A percentile compares a stretch with the other conserved stretches of the same genome.
These are phyloP conservation scores for Camelus dromedarius DNA, from an alignment of 2,113 vertebrate species.

Conservation along the genomic window DNA sequence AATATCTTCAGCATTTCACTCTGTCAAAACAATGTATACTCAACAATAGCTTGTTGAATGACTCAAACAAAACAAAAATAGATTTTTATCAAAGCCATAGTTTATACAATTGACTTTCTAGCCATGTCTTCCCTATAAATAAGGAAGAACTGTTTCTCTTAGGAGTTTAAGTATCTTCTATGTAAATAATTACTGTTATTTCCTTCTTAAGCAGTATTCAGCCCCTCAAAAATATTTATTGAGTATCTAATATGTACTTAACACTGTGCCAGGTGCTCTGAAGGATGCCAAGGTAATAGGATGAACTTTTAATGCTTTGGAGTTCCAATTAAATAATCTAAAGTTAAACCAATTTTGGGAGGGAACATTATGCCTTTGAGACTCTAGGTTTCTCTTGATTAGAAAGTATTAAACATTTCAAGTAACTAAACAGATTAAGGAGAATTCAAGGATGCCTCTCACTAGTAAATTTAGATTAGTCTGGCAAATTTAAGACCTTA, in stretches of 20 bases:
- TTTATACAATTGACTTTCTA: conserved; percentile 37
- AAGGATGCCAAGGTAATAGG: conserved; percentile 54
- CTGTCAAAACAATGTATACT: background rate
- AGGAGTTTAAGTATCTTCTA: conserved; percentile 41
- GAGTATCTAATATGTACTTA: conserved; percentile 48
- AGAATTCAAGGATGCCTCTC: conserved; percentile 71
- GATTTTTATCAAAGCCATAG: conserved; percentile 50
- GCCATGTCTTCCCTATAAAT: background rate
- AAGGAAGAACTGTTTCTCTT: conserved; percentile 31
- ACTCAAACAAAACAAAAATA: conserved; percentile 20
- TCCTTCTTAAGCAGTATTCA: conserved; percentile 33
- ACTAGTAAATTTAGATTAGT: conserved; percentile 72
- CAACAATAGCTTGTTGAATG: conserved; percentile 19
- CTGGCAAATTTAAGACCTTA: conserved; percentile 69
- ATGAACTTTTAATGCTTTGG: conserved; percentile 68
- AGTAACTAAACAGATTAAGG: conserved; percentile 73
- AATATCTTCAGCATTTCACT: background rate
- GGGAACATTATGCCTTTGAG: conserved; percentile 70
- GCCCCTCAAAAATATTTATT: conserved; percentile 52
- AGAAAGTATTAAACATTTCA: conserved; percentile 72
- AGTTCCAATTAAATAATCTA: conserved; percentile 70
- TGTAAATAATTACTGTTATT: conserved; percentile 44
- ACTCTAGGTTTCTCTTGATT: conserved; percentile 72
- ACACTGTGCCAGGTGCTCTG: conserved; percentile 51
- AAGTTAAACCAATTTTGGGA: conserved; percentile 71